These are phyloP conservation scores for Tachina lurida DNA, from an alignment of 2,888 invertebrate species.

Conservation along the genomic window DNA sequence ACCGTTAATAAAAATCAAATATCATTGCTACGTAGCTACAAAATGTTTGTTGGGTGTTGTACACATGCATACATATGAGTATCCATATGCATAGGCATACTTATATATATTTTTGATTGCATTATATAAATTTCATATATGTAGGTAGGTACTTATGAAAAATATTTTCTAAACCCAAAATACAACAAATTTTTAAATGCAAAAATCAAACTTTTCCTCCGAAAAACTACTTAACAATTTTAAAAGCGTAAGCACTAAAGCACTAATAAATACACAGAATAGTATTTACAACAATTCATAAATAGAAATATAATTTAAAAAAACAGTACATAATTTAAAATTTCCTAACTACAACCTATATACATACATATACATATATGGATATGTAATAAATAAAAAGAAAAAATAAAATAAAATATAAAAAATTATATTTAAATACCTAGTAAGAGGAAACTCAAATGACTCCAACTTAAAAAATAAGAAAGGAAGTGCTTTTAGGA, in stretches of 20 bases:
- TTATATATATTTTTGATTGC: too few species aligned
- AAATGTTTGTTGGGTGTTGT: too few species aligned
- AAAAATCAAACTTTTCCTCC: not conserved
- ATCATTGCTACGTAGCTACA: too few species aligned
- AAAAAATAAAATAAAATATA: constrained; percentile 10
- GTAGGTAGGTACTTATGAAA: too few species aligned
- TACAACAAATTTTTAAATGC: not conserved
- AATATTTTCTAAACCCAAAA: too few species aligned
- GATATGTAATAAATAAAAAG: constrained; percentile 28
- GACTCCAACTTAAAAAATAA: constrained; percentile 9
- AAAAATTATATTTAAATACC: constrained; percentile 5
- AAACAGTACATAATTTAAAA: constrained; percentile 44
- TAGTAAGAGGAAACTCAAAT: constrained; percentile 2
- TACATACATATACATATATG: not conserved
- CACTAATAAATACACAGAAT: constrained; percentile 36
- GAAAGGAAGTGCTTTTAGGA: constrained; percentile 1
- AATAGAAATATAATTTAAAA: constrained; percentile 42
- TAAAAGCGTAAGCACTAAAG: constrained; percentile 3
- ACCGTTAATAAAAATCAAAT: too few species aligned
- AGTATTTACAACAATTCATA: constrained; percentile 55
- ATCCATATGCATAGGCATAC: too few species aligned
- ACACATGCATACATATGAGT: too few species aligned
- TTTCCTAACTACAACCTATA: constrained; percentile 62
- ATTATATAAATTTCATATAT: too few species aligned
- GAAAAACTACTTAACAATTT: not conserved